Conservation (phyloP, 1,140 invertebrate genomes). For the Neotoxoptera formosana region DNA sequence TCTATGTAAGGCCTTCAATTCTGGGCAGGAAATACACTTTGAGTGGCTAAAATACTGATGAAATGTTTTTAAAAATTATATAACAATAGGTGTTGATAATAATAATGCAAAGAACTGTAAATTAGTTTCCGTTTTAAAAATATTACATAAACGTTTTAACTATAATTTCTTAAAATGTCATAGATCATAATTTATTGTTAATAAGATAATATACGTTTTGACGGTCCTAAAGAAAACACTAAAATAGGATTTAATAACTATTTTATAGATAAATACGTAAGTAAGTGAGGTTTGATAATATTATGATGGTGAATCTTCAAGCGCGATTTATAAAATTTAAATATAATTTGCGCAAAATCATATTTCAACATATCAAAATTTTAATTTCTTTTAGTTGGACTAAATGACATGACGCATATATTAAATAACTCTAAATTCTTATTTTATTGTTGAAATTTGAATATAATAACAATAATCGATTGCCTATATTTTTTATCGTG, state of each 20-base stretch:
- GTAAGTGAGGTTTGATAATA: neutral
- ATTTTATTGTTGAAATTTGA: neutral
- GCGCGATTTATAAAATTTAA: neutral
- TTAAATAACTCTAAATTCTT: neutral
- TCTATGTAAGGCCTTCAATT: slow-evolving; percentile 22
- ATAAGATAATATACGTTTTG: neutral
- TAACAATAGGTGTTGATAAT: neutral
- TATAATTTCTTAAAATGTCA: neutral
- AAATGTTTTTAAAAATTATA: neutral
- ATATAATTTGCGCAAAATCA: neutral
- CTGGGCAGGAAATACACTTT: slow-evolving; percentile 43
- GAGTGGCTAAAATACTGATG: neutral
- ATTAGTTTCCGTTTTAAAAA: slow-evolving; percentile 8
- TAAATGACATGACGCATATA: neutral
- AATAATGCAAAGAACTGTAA: neutral
- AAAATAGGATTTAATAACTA: too few species aligned
- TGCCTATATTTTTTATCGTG: neutral
- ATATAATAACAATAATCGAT: neutral
- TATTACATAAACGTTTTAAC: neutral
- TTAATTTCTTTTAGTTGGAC: neutral
- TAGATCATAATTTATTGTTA: neutral
- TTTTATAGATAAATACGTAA: neutral
- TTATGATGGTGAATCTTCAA: neutral
- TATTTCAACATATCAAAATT: neutral
- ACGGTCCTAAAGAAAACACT: neutral